Evolutionary conservation across 2,797 vertebrate genomes (phyloP).

Genomic region (Anniella stebbinsi): DNA sequence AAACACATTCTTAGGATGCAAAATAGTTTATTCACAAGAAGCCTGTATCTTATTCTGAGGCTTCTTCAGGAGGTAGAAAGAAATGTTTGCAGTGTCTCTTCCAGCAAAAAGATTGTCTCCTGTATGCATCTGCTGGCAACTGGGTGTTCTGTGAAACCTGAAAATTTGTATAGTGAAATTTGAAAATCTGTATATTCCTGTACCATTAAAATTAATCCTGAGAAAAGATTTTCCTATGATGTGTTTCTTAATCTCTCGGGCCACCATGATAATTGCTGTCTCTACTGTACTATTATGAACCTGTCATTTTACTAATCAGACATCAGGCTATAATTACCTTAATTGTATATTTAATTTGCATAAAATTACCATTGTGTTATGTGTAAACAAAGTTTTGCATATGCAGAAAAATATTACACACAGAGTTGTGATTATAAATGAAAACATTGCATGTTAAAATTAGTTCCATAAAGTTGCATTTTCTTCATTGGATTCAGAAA

Average conservation of each 20-base stretch:
- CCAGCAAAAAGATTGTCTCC: too few species aligned
- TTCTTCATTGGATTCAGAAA: not conserved
- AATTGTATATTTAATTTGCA: constrained; percentile 64
- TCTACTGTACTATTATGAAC: not conserved
- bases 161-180: not conserved
- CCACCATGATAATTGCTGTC: not conserved
- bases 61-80: too few species aligned
- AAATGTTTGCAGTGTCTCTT: too few species aligned
- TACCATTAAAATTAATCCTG: not conserved
- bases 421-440: constrained; percentile 46
- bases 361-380: constrained; percentile 60
- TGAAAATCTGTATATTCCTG: not conserved
- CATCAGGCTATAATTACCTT: constrained; percentile 64
- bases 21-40: too few species aligned
- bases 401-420: constrained; percentile 54
- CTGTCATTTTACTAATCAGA: constrained; percentile 68
- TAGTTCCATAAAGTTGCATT: constrained; percentile 37
- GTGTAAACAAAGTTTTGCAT: constrained; percentile 59
- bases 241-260: constrained; percentile 10
- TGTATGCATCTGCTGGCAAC: too few species aligned
- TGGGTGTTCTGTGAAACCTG: not conserved
- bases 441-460: constrained; percentile 19
- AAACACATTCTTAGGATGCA: too few species aligned
- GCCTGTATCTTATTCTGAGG: too few species aligned
- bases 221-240: constrained; percentile 2